Evolutionary conservation across 1,140 invertebrate species (phyloP).

Genomic region (Plutomurus gul): DNA sequence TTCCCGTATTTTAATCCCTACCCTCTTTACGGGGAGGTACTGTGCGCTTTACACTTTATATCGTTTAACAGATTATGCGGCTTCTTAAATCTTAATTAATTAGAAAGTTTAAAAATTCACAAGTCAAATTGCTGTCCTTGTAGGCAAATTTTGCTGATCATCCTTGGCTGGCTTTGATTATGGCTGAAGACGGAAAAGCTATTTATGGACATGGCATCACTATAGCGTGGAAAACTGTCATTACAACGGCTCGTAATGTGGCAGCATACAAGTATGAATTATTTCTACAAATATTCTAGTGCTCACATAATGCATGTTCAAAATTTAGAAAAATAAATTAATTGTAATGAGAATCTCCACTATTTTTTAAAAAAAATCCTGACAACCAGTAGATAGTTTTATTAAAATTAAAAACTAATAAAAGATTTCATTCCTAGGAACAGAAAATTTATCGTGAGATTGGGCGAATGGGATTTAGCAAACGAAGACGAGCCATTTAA

Average conservation of each 20-base stretch:
- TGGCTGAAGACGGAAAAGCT: slow-evolving; percentile 43
- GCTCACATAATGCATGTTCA: too few relatives aligned
- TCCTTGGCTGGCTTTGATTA: slow-evolving; percentile 51
- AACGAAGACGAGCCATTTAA: slow-evolving; percentile 65
- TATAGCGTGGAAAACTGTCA: slow-evolving; percentile 36
- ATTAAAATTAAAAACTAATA: neutral
- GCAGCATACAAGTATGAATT: neutral
- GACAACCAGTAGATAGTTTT: neutral
- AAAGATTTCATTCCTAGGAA: slow-evolving; percentile 53
- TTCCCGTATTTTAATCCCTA: slow-evolving; percentile 50
- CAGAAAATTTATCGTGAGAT: slow-evolving; percentile 63
- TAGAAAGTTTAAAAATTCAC: neutral
- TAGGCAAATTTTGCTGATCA: slow-evolving; percentile 52
- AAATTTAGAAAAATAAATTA: too few relatives aligned
- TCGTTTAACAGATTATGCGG: neutral
- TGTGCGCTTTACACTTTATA: too few relatives aligned
- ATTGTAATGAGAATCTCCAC: neutral
- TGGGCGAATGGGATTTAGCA: slow-evolving; percentile 71
- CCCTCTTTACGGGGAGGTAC: slow-evolving; percentile 49
- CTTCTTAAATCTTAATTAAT: neutral
- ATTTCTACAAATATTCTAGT: neutral
- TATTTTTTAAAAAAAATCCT: neutral
- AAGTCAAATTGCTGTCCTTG: too few relatives aligned
- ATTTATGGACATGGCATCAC: slow-evolving; percentile 50
- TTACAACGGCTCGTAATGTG: slow-evolving; percentile 48